Evolutionary conservation across 2,113 vertebrate genomes (phyloP).

Genomic region (Zonotrichia leucophrys): DNA sequence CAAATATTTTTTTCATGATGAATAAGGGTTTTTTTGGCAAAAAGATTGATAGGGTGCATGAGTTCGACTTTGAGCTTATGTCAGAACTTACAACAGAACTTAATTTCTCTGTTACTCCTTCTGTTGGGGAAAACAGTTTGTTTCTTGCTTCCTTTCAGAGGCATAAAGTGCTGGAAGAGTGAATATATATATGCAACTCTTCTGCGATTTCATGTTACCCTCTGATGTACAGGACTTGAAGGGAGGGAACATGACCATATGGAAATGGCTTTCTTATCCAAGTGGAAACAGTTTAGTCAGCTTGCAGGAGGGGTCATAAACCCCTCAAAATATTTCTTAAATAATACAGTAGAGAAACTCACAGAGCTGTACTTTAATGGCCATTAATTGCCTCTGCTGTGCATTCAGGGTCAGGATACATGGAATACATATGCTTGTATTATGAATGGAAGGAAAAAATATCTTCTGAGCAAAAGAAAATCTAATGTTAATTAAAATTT

Average conservation of each 20-base stretch:
- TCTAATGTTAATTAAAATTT: constrained; percentile 64
- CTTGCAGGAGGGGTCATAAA: background rate
- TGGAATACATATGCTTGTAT: background rate
- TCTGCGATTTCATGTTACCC: background rate
- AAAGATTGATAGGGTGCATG: background rate
- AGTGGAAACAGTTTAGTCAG: constrained; percentile 22
- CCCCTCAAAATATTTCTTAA: background rate
- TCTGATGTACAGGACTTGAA: background rate
- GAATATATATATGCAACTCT: background rate
- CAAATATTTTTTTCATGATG: background rate
- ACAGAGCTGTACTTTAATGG: background rate
- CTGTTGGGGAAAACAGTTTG: background rate
- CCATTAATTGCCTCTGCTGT: constrained; percentile 22
- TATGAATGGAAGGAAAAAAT: constrained; percentile 31
- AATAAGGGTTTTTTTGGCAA: fast-evolving
- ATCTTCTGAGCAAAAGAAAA: constrained; percentile 36
- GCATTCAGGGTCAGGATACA: background rate
- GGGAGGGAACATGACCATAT: background rate
- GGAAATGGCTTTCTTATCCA: constrained; percentile 19
- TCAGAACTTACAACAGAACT: background rate
- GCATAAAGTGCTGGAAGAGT: background rate
- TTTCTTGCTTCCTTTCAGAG: background rate
- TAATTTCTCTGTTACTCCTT: background rate
- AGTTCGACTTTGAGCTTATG: background rate
- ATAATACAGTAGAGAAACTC: background rate